Percentiles rank a stretch among this genome's conserved stretches.
These are phyloP conservation scores for Fukomys damarensis DNA, from an alignment of 2,113 vertebrate genomes.

Conservation along the genomic window DNA sequence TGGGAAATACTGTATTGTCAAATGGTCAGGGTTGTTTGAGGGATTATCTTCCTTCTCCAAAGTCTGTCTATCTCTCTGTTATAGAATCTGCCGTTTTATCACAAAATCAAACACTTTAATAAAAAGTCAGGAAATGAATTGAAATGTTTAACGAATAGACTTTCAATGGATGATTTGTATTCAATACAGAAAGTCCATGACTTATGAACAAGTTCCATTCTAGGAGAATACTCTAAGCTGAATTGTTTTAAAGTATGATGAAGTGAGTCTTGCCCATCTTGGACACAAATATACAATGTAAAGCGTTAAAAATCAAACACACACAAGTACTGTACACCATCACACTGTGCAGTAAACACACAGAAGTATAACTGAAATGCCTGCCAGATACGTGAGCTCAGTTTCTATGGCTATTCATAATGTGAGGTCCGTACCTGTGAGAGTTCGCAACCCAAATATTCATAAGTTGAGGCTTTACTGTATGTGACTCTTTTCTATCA, in stretches of 20 bases:
- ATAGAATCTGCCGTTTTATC: neutral
- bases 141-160: neutral
- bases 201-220: neutral
- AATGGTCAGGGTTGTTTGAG: neutral
- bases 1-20: neutral
- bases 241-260: neutral
- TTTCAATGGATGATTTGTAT: neutral
- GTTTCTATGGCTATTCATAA: neutral
- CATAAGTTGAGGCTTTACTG: neutral
- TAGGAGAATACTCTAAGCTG: neutral
- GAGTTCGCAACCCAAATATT: neutral
- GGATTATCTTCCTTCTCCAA: neutral
- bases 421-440: neutral
- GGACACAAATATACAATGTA: neutral
- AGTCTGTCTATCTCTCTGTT: neutral
- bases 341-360: neutral
- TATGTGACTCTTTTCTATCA: neutral
- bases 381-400: neutral
- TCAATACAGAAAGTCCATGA: neutral
- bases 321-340: neutral
- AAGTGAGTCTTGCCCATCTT: neutral
- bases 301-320: neutral
- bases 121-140: neutral
- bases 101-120: conserved; percentile 19
- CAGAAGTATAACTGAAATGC: neutral